These are phyloP conservation scores for Allolobophora icterica DNA, from an alignment of 2,888 invertebrate genomes.

Conservation along the genomic window DNA sequence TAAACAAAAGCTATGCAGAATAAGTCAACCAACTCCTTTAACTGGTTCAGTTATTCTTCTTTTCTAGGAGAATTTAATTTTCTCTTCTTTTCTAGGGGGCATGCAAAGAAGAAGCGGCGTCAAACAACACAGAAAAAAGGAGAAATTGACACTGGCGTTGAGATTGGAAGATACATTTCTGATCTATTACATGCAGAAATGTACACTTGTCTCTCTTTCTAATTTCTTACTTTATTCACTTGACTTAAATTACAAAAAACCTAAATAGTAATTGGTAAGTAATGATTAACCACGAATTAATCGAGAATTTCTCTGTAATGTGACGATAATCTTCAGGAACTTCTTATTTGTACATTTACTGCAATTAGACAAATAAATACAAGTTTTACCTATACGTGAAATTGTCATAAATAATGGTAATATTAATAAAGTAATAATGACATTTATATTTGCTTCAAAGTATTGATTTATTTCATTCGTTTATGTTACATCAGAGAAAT, in stretches of 20 bases:
- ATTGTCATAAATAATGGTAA: background rate
- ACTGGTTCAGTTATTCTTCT: background rate
- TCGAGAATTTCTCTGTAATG: background rate
- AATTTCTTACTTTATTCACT: background rate
- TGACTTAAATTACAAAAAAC: too few relatives aligned
- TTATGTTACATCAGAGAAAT: background rate
- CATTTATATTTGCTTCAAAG: too few relatives aligned
- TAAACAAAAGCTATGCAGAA: background rate
- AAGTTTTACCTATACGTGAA: background rate
- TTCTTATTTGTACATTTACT: background rate
- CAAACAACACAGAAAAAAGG: background rate
- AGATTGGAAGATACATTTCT: background rate
- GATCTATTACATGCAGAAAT: background rate
- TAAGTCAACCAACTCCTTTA: background rate
- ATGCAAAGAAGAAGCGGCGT: background rate
- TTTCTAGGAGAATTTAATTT: too few relatives aligned
- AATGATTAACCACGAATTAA: background rate
- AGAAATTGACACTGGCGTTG: constrained; percentile 2
- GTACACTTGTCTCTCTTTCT: background rate
- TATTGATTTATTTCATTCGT: background rate
- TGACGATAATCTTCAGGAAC: background rate
- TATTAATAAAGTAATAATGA: background rate
- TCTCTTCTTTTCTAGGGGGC: background rate
- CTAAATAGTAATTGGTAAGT: background rate
- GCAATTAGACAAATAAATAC: background rate